These are phyloP conservation scores for Temnothorax unifasciatus DNA, from an alignment of 2,888 invertebrate genomes.

Conservation along the genomic window DNA sequence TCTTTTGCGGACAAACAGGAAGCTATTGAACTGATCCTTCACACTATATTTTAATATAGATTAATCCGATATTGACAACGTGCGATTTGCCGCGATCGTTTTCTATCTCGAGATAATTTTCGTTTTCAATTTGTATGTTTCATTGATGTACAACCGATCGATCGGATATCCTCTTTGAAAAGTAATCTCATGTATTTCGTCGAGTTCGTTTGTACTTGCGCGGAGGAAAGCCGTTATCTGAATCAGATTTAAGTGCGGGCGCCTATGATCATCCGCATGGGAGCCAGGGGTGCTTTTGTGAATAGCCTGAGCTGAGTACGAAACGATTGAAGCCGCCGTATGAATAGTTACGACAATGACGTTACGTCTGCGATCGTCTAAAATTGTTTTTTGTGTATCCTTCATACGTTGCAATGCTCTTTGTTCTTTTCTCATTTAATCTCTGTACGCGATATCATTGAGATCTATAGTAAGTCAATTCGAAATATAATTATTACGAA, in stretches of 20 bases:
- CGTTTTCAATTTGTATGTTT: conserved; percentile 4
- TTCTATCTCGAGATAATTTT: background rate
- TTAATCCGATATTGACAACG: background rate
- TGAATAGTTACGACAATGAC: conserved; percentile 34
- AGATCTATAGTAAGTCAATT: background rate
- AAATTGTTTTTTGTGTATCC: conserved; percentile 17
- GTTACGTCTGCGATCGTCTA: conserved; percentile 24
- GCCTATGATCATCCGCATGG: conserved; percentile 61
- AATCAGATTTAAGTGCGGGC: conserved; percentile 75
- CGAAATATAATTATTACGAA: background rate
- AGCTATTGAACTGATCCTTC: background rate
- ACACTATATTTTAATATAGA: background rate
- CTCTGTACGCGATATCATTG: background rate
- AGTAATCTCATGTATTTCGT: conserved; percentile 64
- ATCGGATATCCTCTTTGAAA: conserved; percentile 70
- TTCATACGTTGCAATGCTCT: background rate
- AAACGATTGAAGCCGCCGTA: conserved; percentile 42
- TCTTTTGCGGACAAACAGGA: background rate
- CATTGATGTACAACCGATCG: conserved; percentile 58
- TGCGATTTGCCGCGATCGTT: background rate
- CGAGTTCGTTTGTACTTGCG: conserved; percentile 64
- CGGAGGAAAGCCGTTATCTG: conserved; percentile 76
- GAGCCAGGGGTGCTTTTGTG: conserved; percentile 51
- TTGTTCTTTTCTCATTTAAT: background rate
- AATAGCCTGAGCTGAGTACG: conserved; percentile 27